A percentile compares a stretch with the other conserved stretches of the same genome.
These are phyloP conservation scores for Alosa alosa DNA, from an alignment of 2,113 vertebrate species.

Conservation along the genomic window DNA sequence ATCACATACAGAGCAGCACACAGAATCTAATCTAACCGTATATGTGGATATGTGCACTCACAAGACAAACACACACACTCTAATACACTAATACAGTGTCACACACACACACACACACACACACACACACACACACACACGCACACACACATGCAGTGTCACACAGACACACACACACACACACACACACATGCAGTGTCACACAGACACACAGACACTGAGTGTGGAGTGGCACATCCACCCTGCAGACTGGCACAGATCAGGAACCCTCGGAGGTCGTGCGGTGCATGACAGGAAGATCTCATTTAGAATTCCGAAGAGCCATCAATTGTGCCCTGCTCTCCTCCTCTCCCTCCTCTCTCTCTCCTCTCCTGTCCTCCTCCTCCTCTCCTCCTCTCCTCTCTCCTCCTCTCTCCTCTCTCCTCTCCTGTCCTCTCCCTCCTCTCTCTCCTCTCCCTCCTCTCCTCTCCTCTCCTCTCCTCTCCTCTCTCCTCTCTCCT, in stretches of 20 bases:
- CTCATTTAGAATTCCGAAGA: conserved; percentile 71
- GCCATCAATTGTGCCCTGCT: conserved; percentile 71
- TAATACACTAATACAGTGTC: neutral
- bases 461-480: neutral
- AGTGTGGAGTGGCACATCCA: conserved; percentile 3
- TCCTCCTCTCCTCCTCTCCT: neutral
- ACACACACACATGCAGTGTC: conserved; percentile 17
- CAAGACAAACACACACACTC: too few species aligned
- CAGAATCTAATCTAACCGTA: neutral
- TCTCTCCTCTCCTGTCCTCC: neutral
- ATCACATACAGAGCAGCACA: neutral
- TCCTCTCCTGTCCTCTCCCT: neutral
- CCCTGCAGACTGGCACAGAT: conserved; percentile 31
- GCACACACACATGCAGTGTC: neutral
- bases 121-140: neutral
- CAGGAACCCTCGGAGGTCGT: conserved; percentile 63
- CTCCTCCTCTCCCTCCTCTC: conserved; percentile 1
- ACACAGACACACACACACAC: neutral
- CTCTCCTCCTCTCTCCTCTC: neutral
- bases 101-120: neutral
- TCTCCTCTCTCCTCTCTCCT: too few species aligned
- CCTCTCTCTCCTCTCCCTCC: too few species aligned
- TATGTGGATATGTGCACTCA: too few species aligned
- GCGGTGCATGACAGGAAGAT: conserved; percentile 54
- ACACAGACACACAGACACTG: conserved; percentile 17